Evolutionary conservation across 2,113 vertebrate genomes (phyloP), one percentile per base, ranked within the genome.

Genomic region (Syngnathus scovelli): DNA sequence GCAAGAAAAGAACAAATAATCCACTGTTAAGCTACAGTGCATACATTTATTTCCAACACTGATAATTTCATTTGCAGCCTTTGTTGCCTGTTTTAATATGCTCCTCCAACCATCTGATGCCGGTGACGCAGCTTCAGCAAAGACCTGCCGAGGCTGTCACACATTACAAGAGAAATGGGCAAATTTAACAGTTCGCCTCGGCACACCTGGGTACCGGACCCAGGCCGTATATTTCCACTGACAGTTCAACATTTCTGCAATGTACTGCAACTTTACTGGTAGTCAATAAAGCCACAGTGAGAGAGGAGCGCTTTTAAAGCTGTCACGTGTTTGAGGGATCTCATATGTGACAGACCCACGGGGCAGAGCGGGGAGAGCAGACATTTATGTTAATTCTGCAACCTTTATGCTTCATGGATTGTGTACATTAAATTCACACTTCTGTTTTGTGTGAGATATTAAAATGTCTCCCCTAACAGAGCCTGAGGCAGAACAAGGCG

Each of bases 181-280:
- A 87, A 84, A 88, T 87, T 87, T 86, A 90, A 86, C 88, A 86
- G 82, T 87, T 86, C 83, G 77, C 81, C 81, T 84, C 80, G 43
- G 79, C 86, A 85, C 87, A 89, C 87, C 89, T 87, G 87, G 86
- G 86, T 81, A 83, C 86, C 79, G 76, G 72, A 74, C 81, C 66
- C 76, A 77, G 72, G 64, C 75, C 75, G 79, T 88, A 85, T 88
- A 87, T 87, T 86, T 84, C 81, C 78, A 77, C 61, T 78, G 82
- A 81, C 75, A 77, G 78, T 79, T 74, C 78, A 78, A 75, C 78
- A 83, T 84, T 79, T 83, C 76, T 77, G 70, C 68, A 62, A 78
- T 71, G 75, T 15, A 69, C 78, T 83, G 74, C 80, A 87, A 78
- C 80, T 11, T 63, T 78, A 85, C 76, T 75, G 81, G 71, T 75